Percentiles rank a stretch among this genome's conserved stretches.
Conservation (phyloP, 2,113 vertebrate genomes). For the Lucifuga dentata region DNA sequence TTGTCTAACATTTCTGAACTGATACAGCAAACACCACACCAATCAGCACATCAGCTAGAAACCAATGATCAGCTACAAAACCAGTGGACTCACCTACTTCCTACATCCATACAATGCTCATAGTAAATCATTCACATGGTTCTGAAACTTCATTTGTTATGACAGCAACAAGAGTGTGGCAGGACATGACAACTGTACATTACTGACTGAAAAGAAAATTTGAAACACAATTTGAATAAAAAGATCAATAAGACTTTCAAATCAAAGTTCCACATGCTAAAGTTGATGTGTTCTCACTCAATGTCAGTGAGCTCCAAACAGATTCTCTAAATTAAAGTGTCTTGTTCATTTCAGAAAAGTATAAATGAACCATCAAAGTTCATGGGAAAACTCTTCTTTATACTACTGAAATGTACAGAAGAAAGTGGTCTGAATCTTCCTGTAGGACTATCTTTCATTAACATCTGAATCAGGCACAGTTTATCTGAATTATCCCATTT, state of each 20-base stretch:
- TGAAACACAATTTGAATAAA: too few species aligned
- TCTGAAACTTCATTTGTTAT: neutral
- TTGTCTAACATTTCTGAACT: too few species aligned
- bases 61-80: conserved; percentile 1
- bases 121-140: neutral
- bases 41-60: neutral
- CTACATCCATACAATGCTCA: conserved; percentile 1
- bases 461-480: too few species aligned
- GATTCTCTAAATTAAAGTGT: neutral
- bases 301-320: conserved; percentile 2
- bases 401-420: too few species aligned
- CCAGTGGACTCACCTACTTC: conserved; percentile 20
- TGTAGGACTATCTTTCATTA: too few species aligned
- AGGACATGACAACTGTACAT: too few species aligned
- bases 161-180: too few species aligned
- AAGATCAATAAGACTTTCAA: too few species aligned
- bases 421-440: too few species aligned
- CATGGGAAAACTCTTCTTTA: too few species aligned
- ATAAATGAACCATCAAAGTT: conserved; percentile 31
- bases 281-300: neutral
- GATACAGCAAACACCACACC: conserved; percentile 2
- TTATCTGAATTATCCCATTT: too few species aligned
- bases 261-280: conserved; percentile 17
- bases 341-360: conserved; percentile 15
- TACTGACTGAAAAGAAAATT: too few species aligned